Percentiles rank a stretch among this genome's conserved stretches.
Evolutionary conservation across 2,888 invertebrate species (phyloP).

Genomic region (Ellobium chinense): DNA sequence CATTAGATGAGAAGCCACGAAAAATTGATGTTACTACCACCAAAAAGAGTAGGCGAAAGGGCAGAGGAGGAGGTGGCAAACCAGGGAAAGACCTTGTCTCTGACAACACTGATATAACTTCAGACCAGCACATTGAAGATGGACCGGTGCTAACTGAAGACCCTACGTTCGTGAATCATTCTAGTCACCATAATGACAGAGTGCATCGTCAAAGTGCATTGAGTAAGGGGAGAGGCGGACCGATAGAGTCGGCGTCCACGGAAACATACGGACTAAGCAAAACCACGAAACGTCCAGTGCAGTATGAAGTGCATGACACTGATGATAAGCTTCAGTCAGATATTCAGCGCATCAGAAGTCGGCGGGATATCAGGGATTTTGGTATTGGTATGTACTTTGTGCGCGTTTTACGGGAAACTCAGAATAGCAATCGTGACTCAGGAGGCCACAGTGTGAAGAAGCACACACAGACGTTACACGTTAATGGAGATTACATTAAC

Average conservation of each 20-base stretch:
- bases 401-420: slow-evolving; percentile 13
- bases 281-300: too few relatives aligned
- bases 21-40: too few relatives aligned
- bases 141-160: too few relatives aligned
- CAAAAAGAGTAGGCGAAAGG: too few relatives aligned
- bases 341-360: background rate
- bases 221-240: background rate
- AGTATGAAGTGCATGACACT: background rate
- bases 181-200: too few relatives aligned
- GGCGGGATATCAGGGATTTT: background rate
- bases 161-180: too few relatives aligned
- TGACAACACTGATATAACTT: too few relatives aligned
- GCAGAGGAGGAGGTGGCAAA: too few relatives aligned
- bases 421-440: background rate
- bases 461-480: background rate
- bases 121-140: too few relatives aligned
- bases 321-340: too few relatives aligned
- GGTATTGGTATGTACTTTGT: background rate
- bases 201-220: background rate
- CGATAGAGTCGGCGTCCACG: background rate
- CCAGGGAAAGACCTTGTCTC: too few relatives aligned
- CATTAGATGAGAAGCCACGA: too few relatives aligned
- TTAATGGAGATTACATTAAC: background rate
- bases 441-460: background rate
- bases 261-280: background rate